Evolutionary conservation across 64 coral and sea anemone species (phyloP).

Genomic region (Stylophora pistillata): DNA sequence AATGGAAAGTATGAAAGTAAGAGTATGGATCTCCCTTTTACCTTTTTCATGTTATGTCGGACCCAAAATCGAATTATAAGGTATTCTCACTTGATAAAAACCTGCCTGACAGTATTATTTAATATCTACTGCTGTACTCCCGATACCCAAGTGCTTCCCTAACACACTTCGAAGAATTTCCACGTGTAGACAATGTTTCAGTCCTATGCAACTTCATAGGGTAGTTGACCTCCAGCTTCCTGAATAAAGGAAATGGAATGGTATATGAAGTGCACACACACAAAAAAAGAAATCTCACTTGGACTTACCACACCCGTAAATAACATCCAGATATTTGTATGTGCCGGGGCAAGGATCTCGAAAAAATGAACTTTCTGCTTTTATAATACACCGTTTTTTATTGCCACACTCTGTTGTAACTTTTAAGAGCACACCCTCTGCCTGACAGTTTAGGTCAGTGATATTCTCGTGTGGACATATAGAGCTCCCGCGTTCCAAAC

Average conservation of each 20-base stretch:
- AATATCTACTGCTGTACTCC: too few relatives aligned
- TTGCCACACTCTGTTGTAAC: slow-evolving; percentile 55
- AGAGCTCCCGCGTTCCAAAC: slow-evolving; percentile 66
- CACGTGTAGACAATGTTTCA: too few relatives aligned
- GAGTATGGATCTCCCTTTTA: too few relatives aligned
- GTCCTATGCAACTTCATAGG: too few relatives aligned
- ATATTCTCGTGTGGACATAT: slow-evolving; percentile 76
- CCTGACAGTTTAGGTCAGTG: slow-evolving; percentile 49
- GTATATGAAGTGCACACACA: background rate
- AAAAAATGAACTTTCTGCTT: slow-evolving; percentile 47
- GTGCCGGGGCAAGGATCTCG: slow-evolving; percentile 82
- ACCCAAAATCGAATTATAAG: too few relatives aligned
- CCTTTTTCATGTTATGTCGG: too few relatives aligned
- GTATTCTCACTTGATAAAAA: too few relatives aligned
- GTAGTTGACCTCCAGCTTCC: too few relatives aligned
- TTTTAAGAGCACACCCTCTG: slow-evolving; percentile 11
- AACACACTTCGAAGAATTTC: too few relatives aligned
- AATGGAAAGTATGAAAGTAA: too few relatives aligned
- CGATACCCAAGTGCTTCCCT: too few relatives aligned
- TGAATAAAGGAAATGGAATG: background rate
- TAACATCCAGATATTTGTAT: slow-evolving; percentile 84
- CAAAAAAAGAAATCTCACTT: background rate
- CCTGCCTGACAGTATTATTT: too few relatives aligned
- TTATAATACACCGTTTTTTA: slow-evolving; percentile 63
- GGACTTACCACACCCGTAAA: slow-evolving; percentile 84